Base-by-base conservation (phyloP, 2,888 invertebrate species). In the Caenorhabditis sp. region DNA sequence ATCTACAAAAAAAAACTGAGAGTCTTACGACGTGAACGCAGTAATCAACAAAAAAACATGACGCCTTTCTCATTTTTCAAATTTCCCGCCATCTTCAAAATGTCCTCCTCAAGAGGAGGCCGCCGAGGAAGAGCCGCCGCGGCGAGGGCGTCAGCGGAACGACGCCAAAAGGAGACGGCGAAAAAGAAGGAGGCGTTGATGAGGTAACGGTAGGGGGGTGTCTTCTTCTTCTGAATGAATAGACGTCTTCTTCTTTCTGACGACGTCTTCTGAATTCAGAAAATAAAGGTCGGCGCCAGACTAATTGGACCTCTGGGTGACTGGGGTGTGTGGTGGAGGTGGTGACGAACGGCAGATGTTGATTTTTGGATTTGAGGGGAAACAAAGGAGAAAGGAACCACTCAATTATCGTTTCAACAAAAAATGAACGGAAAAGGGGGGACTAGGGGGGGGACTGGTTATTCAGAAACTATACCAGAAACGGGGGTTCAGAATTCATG, bases 351-450 rank as follows among this genome's bases (percentile, higher is more conserved):
- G 58, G 68, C 76, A 76, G 76, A 76, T 68, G 76, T 59, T 51
- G 59, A 4, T 49, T 24, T 31, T 49, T 44, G 24, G 16, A 41
- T 22, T 28, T 38, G n/a, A 19, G 38, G 38, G n/a, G 19, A 54
- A 54, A 24, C 19, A 54, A 26, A 14, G 7, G 26, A 54, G 10
- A 12, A 14, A 16, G 35, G 41, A 26, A 58, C 58, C 66, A 58
- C 38, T 22, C 76, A 76, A 76, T 76, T 76, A 76, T 68, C 68
- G 49, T 66, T 76, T 68, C 76, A 63, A 63, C 26, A 54, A 26
- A 54, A 54, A 54, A 19, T 14, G 31, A 31, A 6, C 5, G 35
- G 59, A 38, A 47, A 4, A 19, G 19, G 35, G 22, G 22, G 26
- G 38, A 38, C 0, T 26, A 12, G 10, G 54, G 54, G 26, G 22